Conservation (phyloP, 2,888 invertebrate genomes). For the Phaedon cochleariae region DNA sequence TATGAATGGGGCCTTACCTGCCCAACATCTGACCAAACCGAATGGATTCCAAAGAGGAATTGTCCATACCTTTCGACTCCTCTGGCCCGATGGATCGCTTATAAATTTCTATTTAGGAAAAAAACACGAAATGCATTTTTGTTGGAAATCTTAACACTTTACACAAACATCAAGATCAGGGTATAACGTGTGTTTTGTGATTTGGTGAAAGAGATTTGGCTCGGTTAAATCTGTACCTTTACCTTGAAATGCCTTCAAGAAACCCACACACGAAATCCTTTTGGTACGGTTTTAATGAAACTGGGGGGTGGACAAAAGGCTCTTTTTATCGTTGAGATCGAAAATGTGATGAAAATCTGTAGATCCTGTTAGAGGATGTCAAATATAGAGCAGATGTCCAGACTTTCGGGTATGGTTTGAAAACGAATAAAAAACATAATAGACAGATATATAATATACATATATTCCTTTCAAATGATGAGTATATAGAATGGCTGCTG, state of each 20-base stretch:
- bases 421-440: conserved; percentile 1
- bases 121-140: conserved; percentile 31
- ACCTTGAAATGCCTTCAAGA: conserved; percentile 25
- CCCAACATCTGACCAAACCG: conserved; percentile 27
- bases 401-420: background rate
- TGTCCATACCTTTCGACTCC: background rate
- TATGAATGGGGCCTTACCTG: conserved; percentile 42
- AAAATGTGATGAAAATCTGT: conserved; percentile 39
- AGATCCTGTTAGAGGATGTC: conserved; percentile 36
- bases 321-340: conserved; percentile 40
- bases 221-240: conserved; percentile 23
- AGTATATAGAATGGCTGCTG: background rate
- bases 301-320: conserved; percentile 36
- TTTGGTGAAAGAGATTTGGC: conserved; percentile 22
- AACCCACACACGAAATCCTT: conserved; percentile 37
- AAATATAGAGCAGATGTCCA: conserved; percentile 1
- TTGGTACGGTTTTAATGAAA: conserved; percentile 38
- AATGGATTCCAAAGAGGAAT: conserved; percentile 4
- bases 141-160: conserved; percentile 39
- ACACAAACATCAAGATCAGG: conserved; percentile 35
- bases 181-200: conserved; percentile 21
- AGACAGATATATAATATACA: background rate
- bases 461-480: too few species aligned
- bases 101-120: conserved; percentile 37
- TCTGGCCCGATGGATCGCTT: conserved; percentile 21